Conservation (phyloP, 53 echinoderm and acorn worm species). For the Crossaster papposus region DNA sequence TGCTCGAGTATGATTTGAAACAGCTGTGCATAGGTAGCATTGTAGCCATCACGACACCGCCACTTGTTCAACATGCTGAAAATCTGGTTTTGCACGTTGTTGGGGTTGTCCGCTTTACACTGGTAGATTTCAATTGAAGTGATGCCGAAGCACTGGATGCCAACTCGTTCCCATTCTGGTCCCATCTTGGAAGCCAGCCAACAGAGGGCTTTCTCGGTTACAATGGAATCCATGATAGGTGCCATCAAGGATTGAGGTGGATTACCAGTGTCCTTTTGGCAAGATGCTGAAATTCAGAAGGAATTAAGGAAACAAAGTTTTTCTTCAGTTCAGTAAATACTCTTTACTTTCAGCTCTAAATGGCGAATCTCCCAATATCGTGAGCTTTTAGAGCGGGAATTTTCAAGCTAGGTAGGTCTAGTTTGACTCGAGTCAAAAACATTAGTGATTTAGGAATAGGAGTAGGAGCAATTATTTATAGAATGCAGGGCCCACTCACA, state of each 20-base stretch:
- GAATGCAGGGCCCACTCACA: no score
- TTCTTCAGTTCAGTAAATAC: no score
- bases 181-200: constrained; percentile 51
- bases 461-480: no score
- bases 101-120: constrained; percentile 35
- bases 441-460: no score
- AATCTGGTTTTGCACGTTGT: constrained; percentile 18
- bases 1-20: not conserved
- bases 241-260: not conserved
- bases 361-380: no score
- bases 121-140: constrained; percentile 28
- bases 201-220: constrained; percentile 55
- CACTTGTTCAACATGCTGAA: constrained; percentile 49
- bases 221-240: not conserved
- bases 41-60: constrained; percentile 1
- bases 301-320: not conserved
- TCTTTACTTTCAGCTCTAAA: no score
- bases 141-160: constrained; percentile 34
- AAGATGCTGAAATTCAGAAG: not conserved
- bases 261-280: not conserved
- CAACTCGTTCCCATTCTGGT: constrained; percentile 61
- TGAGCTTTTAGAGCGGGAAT: no score
- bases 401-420: no score
- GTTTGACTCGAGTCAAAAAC: no score
- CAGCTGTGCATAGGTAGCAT: constrained; percentile 18